phyloP scores from a whole-genome alignment of 1,140 invertebrate species.

The Bradysia coprophila region DNA sequence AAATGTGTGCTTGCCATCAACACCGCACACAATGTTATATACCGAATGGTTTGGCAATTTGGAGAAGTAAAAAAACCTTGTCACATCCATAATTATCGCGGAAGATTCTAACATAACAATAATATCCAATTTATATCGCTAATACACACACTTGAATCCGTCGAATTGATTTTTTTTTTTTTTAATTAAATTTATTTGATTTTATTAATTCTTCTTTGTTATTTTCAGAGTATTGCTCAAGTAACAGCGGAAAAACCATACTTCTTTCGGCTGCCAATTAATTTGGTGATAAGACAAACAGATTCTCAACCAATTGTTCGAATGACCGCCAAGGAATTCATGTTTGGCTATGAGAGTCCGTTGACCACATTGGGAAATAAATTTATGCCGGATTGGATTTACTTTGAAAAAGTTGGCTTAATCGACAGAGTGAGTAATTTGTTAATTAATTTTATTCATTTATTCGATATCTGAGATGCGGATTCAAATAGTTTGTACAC shows the following conservation, averaged over 20 bases:
- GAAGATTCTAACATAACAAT: no score
- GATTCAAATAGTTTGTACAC: no score
- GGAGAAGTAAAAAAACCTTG: no score
- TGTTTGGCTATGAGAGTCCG: conserved; percentile 59
- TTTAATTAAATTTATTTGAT: neutral
- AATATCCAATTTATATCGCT: neutral
- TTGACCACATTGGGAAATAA: conserved; percentile 57
- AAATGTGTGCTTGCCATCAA: no score
- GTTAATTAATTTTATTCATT: no score
- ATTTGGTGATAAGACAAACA: conserved; percentile 43
- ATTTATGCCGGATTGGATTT: conserved; percentile 59
- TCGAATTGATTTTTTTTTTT: neutral
- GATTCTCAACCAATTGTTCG: conserved; percentile 42
- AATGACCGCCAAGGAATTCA: conserved; percentile 67
- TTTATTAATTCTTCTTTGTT: no score
- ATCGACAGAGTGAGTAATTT: conserved; percentile 51
- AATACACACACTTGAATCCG: neutral
- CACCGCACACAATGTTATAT: no score
- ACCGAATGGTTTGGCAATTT: no score
- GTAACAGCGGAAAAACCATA: conserved; percentile 41
- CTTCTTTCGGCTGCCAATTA: conserved; percentile 42
- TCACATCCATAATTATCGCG: no score
- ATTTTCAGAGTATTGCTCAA: conserved; percentile 54
- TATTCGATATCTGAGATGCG: no score
- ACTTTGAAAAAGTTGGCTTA: conserved; percentile 60